Percentiles rank a stretch among this genome's conserved stretches.
These are phyloP conservation scores for Hesperia comma DNA, from an alignment of 2,888 invertebrate species.

Conservation along the genomic window DNA sequence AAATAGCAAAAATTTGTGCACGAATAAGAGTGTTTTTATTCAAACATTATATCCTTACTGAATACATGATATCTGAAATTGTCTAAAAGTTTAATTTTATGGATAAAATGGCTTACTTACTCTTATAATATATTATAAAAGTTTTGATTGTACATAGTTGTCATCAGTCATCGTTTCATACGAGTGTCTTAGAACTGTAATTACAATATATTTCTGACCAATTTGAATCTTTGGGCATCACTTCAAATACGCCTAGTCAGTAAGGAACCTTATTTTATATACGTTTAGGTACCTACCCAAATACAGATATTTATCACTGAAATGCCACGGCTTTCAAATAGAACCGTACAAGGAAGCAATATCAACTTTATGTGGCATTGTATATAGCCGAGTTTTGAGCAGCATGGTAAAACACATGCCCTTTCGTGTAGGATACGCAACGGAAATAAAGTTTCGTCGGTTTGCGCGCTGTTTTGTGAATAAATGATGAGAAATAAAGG, in stretches of 20 bases:
- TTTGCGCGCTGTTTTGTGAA: constrained; percentile 12
- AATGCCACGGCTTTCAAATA: constrained; percentile 12
- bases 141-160: too few species aligned
- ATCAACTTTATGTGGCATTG: background rate
- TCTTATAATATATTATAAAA: too few species aligned
- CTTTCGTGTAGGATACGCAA: constrained; percentile 11
- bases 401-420: background rate
- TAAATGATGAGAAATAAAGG: constrained; percentile 8
- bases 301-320: constrained; percentile 35
- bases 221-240: background rate
- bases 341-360: background rate
- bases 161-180: too few species aligned
- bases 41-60: too few species aligned
- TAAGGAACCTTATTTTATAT: background rate
- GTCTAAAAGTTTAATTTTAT: too few species aligned
- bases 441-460: constrained; percentile 15
- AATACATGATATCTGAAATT: too few species aligned
- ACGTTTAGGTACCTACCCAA: constrained; percentile 10
- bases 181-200: too few species aligned
- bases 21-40: too few species aligned
- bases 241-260: background rate
- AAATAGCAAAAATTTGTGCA: too few species aligned
- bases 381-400: background rate
- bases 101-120: too few species aligned
- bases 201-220: too few species aligned